These are phyloP conservation scores for Bos indicus DNA, from an alignment of 2,113 vertebrate genomes.

Conservation along the genomic window DNA sequence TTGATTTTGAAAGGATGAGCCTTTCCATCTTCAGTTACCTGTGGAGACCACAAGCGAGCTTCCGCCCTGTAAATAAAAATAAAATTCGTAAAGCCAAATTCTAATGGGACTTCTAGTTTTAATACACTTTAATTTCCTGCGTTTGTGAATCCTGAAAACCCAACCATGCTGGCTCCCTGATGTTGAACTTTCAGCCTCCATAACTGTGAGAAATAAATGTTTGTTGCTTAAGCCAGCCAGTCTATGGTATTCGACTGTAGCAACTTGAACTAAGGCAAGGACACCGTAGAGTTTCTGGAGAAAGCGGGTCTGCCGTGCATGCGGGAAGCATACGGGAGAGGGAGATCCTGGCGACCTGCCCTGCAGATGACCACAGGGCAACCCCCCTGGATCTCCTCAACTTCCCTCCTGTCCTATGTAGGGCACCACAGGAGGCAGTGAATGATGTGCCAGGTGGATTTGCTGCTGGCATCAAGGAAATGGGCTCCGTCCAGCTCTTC, in stretches of 20 bases:
- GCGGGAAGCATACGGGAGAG: not conserved
- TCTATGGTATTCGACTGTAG: too few species aligned
- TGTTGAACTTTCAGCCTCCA: not conserved
- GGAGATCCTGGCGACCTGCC: not conserved
- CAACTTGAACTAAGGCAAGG: not conserved
- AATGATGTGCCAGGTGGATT: not conserved
- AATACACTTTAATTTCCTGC: not conserved
- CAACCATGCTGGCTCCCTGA: not conserved
- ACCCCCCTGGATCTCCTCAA: not conserved
- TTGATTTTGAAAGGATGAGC: slow-evolving; percentile 93
- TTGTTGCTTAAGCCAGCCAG: not conserved
- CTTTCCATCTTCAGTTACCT: slow-evolving; percentile 86
- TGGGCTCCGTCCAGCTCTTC: not conserved
- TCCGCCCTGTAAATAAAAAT: slow-evolving; percentile 82
- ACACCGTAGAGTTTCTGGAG: not conserved
- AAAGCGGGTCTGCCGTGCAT: not conserved
- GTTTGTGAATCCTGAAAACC: not conserved
- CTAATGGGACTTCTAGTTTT: not conserved
- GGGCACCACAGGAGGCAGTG: not conserved
- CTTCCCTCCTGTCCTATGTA: not conserved
- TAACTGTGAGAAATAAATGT: not conserved
- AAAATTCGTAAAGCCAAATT: not conserved
- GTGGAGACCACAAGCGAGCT: slow-evolving; percentile 92
- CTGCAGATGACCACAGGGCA: not conserved
- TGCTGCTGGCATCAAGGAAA: not conserved